phyloP scores from a whole-genome alignment of 2,888 invertebrate species.

The Acleris laterana region DNA sequence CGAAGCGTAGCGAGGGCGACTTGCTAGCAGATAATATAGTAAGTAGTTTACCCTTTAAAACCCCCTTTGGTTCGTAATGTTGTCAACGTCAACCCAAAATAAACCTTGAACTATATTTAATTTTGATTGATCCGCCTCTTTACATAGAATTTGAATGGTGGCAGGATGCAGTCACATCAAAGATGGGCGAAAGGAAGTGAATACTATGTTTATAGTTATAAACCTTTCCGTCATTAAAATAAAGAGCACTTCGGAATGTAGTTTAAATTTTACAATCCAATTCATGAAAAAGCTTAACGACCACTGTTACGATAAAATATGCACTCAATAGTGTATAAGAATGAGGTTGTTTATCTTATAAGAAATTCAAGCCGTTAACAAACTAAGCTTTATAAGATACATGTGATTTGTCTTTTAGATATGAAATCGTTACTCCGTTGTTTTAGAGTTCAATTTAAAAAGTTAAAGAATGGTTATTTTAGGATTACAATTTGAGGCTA shows the following conservation, averaged over 20 bases:
- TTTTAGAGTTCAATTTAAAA: constrained; percentile 6
- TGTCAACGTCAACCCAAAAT: neutral
- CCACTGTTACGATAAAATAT: neutral
- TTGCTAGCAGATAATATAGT: too few relatives aligned
- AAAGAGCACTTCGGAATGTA: constrained; percentile 6
- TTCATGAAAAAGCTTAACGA: neutral
- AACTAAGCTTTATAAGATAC: neutral
- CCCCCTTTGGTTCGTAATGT: neutral
- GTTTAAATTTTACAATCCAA: neutral
- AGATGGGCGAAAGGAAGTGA: constrained; percentile 12
- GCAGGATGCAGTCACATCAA: constrained; percentile 22
- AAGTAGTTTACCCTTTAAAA: neutral
- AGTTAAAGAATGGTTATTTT: neutral
- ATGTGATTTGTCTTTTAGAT: neutral
- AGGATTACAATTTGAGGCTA: constrained; percentile 3
- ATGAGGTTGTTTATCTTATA: neutral
- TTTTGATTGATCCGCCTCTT: constrained; percentile 21
- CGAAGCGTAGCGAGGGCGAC: too few relatives aligned
- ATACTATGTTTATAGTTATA: neutral
- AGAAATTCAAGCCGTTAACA: too few relatives aligned
- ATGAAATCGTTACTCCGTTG: neutral
- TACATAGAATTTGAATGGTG: constrained; percentile 1
- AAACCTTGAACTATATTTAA: neutral
- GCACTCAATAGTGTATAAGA: neutral
- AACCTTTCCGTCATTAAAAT: neutral